Percentiles rank a stretch among this genome's conserved stretches.
Conservation (phyloP, 1,140 invertebrate species). For the Aphaenogaster rudis region DNA sequence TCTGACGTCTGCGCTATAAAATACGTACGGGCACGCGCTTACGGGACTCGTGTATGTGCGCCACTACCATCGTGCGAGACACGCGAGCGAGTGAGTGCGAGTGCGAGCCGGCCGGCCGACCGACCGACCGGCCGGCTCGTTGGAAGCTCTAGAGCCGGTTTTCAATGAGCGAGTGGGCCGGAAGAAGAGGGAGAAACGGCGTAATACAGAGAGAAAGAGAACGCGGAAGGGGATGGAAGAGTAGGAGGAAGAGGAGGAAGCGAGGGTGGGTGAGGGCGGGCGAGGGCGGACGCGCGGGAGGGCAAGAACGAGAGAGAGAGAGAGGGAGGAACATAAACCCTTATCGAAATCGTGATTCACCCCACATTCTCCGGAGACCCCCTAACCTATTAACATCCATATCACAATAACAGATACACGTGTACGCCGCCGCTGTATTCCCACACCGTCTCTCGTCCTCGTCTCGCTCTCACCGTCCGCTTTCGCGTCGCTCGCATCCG, state of each 20-base stretch:
- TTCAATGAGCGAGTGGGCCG: constrained; percentile 72
- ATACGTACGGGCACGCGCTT: constrained; percentile 66
- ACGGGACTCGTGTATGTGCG: constrained; percentile 18
- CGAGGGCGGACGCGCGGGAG: constrained; percentile 39
- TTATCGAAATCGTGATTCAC: constrained; percentile 85
- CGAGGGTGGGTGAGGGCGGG: constrained; percentile 30
- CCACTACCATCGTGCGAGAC: neutral
- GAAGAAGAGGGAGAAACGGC: constrained; percentile 73
- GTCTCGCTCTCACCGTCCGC: constrained; percentile 10
- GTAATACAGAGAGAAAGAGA: constrained; percentile 65
- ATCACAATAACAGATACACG: constrained; percentile 84
- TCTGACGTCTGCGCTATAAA: constrained; percentile 80
- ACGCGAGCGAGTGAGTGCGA: constrained; percentile 50
- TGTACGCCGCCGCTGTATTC: constrained; percentile 75
- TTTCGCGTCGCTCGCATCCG: constrained; percentile 64
- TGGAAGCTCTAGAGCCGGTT: constrained; percentile 73
- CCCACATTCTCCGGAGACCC: constrained; percentile 83
- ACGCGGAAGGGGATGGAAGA: constrained; percentile 47
- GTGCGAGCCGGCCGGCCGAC: constrained; percentile 34
- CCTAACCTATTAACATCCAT: constrained; percentile 86
- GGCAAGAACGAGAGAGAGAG: constrained; percentile 42
- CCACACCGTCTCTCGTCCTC: constrained; percentile 53
- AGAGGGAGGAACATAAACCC: constrained; percentile 80
- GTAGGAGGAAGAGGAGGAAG: constrained; percentile 48
- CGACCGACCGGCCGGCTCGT: constrained; percentile 15